Conservation (phyloP, 2,797 vertebrate genomes). For the Melanotaenia trifasciata region DNA sequence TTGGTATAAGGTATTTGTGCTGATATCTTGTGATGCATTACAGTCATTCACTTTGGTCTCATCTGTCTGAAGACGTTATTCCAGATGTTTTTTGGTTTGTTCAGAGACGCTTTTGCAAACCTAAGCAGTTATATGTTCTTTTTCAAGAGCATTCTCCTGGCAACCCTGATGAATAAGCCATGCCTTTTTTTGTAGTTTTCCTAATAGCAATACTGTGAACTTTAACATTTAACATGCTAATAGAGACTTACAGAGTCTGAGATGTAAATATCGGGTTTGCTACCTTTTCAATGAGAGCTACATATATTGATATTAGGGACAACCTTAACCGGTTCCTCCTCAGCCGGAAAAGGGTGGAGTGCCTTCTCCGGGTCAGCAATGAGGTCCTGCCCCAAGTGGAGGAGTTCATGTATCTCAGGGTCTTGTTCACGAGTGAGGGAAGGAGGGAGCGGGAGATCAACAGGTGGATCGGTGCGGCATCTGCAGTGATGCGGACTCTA, state of each 20-base stretch:
- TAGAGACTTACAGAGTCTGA: background rate
- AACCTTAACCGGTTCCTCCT: background rate
- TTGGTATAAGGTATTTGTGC: background rate
- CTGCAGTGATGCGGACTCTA: too few species aligned
- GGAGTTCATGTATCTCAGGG: too few species aligned
- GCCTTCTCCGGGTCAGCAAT: too few species aligned
- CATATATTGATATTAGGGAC: background rate
- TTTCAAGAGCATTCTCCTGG: background rate
- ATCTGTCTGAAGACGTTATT: background rate
- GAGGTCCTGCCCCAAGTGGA: too few species aligned
- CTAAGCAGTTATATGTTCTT: background rate
- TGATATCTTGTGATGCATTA: background rate
- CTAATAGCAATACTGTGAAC: background rate
- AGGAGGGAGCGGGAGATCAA: too few species aligned
- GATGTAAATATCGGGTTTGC: background rate
- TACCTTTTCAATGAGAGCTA: background rate
- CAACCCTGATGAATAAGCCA: background rate
- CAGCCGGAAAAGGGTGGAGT: too few species aligned
- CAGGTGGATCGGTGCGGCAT: too few species aligned
- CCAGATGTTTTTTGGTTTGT: background rate
- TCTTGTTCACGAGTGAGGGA: too few species aligned
- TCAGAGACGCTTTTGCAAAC: background rate
- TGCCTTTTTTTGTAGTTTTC: background rate
- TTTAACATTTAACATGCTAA: background rate
- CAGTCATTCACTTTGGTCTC: background rate